These are phyloP conservation scores for Yasuhikotakia modesta DNA, from an alignment of 2,797 vertebrate genomes.

Conservation along the genomic window DNA sequence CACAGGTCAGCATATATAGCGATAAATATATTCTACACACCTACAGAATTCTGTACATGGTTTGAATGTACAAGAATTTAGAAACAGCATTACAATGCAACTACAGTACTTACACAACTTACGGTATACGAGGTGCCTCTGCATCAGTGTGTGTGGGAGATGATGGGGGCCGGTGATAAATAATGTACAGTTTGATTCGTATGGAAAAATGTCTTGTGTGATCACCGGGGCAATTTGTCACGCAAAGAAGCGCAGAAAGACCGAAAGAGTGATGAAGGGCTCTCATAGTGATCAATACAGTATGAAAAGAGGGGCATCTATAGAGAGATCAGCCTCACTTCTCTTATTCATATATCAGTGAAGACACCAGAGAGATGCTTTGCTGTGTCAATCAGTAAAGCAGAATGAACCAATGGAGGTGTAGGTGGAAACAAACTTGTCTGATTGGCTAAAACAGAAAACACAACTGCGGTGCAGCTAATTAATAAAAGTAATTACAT, in stretches of 20 bases:
- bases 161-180: constrained; percentile 39
- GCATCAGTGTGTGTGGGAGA: constrained; percentile 19
- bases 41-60: background rate
- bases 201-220: constrained; percentile 46
- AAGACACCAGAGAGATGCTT: background rate
- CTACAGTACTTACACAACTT: background rate
- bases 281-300: constrained; percentile 47
- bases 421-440: constrained; percentile 4
- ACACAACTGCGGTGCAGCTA: constrained; percentile 13
- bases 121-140: constrained; percentile 9
- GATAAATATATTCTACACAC: background rate
- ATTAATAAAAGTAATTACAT: constrained; percentile 50
- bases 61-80: background rate
- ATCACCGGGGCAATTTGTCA: constrained; percentile 55
- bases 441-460: constrained; percentile 19
- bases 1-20: background rate
- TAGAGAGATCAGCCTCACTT: background rate
- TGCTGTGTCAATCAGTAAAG: background rate
- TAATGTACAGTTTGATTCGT: constrained; percentile 55
- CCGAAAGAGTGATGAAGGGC: constrained; percentile 47
- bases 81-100: too few relatives aligned
- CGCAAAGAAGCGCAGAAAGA: constrained; percentile 13
- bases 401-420: background rate
- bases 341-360: constrained; percentile 3
- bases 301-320: constrained; percentile 34